phyloP scores from a whole-genome alignment of 2,888 invertebrate genomes.

The Syrista parreyssii region DNA sequence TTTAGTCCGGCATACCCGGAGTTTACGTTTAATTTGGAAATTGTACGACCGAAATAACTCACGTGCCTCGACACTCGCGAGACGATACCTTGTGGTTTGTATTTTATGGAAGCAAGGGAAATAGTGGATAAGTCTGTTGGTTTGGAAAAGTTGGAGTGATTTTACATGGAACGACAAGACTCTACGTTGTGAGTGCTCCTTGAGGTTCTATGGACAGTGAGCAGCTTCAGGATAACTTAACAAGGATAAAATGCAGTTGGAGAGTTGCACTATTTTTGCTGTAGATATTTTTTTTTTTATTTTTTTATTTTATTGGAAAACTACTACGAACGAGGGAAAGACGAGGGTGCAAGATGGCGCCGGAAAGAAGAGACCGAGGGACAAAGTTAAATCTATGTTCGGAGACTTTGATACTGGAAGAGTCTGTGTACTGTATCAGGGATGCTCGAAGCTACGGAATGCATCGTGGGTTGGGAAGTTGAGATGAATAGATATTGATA shows the following conservation, averaged over 20 bases:
- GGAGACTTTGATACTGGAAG: background rate
- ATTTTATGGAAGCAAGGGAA: background rate
- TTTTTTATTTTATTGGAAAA: background rate
- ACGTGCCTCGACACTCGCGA: background rate
- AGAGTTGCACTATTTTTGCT: background rate
- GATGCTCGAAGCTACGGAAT: background rate
- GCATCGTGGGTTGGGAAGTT: background rate
- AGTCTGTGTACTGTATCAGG: background rate
- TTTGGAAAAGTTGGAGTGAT: background rate
- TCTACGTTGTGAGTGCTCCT: background rate
- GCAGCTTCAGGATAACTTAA: background rate
- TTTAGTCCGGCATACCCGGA: constrained; percentile 31
- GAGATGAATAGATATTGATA: background rate
- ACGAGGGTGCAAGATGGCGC: background rate
- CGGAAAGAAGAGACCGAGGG: background rate
- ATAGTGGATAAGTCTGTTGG: background rate
- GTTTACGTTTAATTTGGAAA: constrained; percentile 45
- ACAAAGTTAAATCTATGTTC: background rate
- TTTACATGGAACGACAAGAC: background rate
- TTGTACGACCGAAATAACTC: constrained; percentile 18
- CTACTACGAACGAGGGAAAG: background rate
- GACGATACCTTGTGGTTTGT: background rate
- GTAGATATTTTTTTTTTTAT: background rate
- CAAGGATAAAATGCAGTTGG: background rate
- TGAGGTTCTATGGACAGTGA: background rate